These are phyloP conservation scores for Synergus itoensis DNA, from an alignment of 2,888 invertebrate genomes.

Conservation along the genomic window DNA sequence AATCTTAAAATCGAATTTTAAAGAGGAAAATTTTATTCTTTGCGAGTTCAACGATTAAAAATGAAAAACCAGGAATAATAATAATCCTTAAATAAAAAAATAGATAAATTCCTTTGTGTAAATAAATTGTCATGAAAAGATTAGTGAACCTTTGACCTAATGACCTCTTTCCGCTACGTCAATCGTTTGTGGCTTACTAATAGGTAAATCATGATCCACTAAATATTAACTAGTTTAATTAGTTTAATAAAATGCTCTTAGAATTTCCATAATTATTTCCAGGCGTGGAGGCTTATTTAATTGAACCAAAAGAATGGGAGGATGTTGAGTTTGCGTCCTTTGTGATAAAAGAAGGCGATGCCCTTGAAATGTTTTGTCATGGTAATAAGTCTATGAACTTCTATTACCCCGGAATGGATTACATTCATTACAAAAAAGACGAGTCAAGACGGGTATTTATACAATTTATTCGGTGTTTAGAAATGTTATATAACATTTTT, in stretches of 20 bases:
- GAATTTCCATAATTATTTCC: neutral
- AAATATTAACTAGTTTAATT: neutral
- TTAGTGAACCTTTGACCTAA: conserved; percentile 1
- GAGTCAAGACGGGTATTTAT: neutral
- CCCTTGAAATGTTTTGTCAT: neutral
- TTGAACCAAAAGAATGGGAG: neutral
- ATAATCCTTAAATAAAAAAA: neutral
- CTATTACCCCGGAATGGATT: conserved; percentile 2
- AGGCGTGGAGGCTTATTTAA: neutral
- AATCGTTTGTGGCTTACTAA: neutral
- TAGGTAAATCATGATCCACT: neutral
- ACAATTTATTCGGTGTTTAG: neutral
- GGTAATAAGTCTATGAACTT: neutral
- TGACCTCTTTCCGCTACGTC: conserved; percentile 4
- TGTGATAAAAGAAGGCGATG: neutral
- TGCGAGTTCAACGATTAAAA: neutral
- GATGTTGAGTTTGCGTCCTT: neutral
- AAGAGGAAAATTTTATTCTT: neutral
- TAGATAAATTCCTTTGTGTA: neutral
- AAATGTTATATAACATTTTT: neutral
- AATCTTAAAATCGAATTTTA: neutral
- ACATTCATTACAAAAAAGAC: neutral
- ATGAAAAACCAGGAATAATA: neutral
- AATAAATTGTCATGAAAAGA: neutral
- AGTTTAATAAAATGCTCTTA: neutral